Conservation (phyloP, 2,113 vertebrate species). For the Dromas ardeola region DNA sequence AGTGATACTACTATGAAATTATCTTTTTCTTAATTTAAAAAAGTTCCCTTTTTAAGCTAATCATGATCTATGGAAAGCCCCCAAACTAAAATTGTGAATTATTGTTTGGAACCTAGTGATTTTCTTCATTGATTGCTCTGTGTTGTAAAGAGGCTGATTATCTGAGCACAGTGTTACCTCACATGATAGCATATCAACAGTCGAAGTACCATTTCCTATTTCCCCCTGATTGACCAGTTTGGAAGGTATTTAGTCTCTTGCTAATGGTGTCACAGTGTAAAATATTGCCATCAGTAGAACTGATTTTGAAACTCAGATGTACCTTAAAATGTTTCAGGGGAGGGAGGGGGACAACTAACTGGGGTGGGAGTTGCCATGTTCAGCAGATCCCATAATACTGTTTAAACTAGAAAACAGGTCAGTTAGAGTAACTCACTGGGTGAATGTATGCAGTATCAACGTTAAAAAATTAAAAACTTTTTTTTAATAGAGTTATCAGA, state of each 20-base stretch:
- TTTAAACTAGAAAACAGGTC: not conserved
- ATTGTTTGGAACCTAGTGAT: not conserved
- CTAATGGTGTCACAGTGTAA: not conserved
- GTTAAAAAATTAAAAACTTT: not conserved
- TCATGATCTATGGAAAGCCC: not conserved
- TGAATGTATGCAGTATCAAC: no score
- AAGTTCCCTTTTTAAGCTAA: not conserved
- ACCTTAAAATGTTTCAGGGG: not conserved
- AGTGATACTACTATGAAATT: not conserved
- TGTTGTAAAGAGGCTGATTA: not conserved
- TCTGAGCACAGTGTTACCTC: not conserved
- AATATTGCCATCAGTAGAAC: not conserved
- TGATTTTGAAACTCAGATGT: not conserved
- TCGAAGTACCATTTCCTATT: not conserved
- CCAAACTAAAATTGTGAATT: not conserved
- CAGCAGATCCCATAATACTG: not conserved
- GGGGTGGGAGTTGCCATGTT: rapidly evolving
- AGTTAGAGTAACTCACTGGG: not conserved
- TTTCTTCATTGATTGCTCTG: not conserved
- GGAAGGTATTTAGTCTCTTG: not conserved
- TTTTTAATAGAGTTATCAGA: slow-evolving; percentile 87
- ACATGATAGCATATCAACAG: not conserved
- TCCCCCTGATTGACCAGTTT: not conserved
- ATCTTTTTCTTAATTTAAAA: not conserved
- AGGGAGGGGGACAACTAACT: not conserved